phyloP scores from a whole-genome alignment of 1,140 invertebrate genomes.

The Oreohelix idahoensis region DNA sequence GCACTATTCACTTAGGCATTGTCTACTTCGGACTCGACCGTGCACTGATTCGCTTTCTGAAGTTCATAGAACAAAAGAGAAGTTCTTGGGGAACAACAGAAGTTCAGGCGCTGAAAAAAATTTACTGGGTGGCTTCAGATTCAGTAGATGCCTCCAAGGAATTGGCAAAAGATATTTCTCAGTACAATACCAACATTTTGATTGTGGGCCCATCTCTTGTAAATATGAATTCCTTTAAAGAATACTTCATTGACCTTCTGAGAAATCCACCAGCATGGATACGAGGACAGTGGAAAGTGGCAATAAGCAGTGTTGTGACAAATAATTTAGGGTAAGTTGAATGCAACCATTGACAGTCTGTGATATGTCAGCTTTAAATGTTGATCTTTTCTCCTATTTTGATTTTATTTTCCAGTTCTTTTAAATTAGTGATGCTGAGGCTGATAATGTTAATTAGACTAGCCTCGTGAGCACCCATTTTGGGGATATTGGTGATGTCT shows the following conservation, averaged over 20 bases:
- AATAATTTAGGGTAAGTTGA: constrained; percentile 1
- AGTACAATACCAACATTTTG: neutral
- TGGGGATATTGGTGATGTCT: no score
- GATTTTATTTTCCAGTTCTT: no score
- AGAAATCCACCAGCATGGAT: constrained; percentile 1
- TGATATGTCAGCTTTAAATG: no score
- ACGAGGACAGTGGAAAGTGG: neutral
- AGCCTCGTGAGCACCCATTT: no score
- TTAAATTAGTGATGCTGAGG: no score
- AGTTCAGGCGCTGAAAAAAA: neutral
- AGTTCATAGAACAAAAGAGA: neutral
- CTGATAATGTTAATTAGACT: no score
- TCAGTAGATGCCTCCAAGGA: neutral
- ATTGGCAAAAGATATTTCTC: neutral
- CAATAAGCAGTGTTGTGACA: neutral
- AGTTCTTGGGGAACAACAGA: neutral
- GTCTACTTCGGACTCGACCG: constrained; percentile 12
- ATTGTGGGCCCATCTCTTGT: neutral
- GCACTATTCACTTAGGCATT: no score
- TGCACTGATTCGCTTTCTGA: neutral
- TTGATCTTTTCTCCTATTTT: no score
- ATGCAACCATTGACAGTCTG: no score
- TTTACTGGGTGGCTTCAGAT: constrained; percentile 17
- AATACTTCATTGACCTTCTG: neutral
- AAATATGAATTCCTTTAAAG: neutral